Conservation (phyloP, 2,797 vertebrate species). For the Numenius phaeopus region DNA sequence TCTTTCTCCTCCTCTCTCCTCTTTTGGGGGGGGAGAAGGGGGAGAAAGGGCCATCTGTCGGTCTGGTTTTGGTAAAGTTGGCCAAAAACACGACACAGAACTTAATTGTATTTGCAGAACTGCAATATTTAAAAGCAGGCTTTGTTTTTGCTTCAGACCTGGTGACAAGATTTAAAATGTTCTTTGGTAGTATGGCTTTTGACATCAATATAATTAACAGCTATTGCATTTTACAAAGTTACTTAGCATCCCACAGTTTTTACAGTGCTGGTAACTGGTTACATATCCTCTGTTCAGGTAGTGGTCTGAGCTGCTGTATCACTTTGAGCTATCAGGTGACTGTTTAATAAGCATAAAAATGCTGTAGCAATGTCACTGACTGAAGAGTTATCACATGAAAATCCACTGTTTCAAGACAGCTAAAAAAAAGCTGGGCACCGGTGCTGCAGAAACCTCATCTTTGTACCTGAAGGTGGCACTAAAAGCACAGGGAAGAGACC, state of each 20-base stretch:
- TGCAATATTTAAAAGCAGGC: neutral
- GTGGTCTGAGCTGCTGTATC: neutral
- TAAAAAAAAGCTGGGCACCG: neutral
- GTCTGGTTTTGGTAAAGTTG: too few relatives aligned
- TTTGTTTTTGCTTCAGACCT: neutral
- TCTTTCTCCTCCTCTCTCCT: too few relatives aligned
- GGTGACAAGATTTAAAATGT: neutral
- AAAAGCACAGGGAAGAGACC: neutral
- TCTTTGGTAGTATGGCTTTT: neutral
- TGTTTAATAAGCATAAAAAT: neutral
- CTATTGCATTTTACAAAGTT: neutral
- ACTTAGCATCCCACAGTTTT: neutral
- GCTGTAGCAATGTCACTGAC: neutral
- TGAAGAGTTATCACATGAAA: neutral
- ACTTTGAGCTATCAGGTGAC: neutral
- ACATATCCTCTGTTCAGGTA: neutral
- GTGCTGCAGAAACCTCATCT: neutral
- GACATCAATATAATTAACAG: neutral
- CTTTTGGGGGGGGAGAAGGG: too few relatives aligned
- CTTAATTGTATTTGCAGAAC: neutral
- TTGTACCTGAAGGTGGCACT: conserved; percentile 48
- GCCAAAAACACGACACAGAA: neutral
- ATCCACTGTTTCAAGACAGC: neutral
- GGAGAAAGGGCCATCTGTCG: too few relatives aligned
- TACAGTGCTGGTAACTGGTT: neutral